Conservation (phyloP, 2,888 invertebrate genomes). For the Rhingia rostrata region DNA sequence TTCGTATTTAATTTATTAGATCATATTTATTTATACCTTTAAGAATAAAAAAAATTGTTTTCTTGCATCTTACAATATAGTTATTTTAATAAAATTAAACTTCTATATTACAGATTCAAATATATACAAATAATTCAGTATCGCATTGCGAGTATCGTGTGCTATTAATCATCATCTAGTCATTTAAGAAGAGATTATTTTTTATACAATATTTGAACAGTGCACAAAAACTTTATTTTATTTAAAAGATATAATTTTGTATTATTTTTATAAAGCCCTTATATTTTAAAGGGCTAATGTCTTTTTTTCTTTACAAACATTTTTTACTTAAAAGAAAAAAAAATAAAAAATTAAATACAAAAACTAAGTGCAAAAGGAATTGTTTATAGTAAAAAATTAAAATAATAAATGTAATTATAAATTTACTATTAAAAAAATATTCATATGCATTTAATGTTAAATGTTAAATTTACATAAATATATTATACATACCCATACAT, state of each 20-base stretch:
- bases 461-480: slow-evolving; percentile 61
- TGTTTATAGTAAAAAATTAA: slow-evolving; percentile 59
- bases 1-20: too few relatives aligned
- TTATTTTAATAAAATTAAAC: neutral
- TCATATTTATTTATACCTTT: too few relatives aligned
- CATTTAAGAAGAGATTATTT: slow-evolving; percentile 75
- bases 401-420: slow-evolving; percentile 44
- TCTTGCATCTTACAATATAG: neutral
- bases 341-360: slow-evolving; percentile 17
- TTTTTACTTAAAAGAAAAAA: slow-evolving; percentile 15
- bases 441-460: slow-evolving; percentile 69
- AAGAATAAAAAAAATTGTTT: too few relatives aligned
- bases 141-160: slow-evolving; percentile 52
- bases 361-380: slow-evolving; percentile 70
- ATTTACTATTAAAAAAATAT: slow-evolving; percentile 50
- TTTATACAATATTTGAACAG: slow-evolving; percentile 61
- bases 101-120: slow-evolving; percentile 56
- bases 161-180: slow-evolving; percentile 71
- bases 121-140: slow-evolving; percentile 46
- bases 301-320: slow-evolving; percentile 27
- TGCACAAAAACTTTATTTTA: slow-evolving; percentile 39
- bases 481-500: slow-evolving; percentile 25
- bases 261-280: slow-evolving; percentile 40
- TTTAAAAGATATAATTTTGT: slow-evolving; percentile 35
- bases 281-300: slow-evolving; percentile 33